These are phyloP conservation scores for Pseudorhombus dupliciocellatus DNA, from an alignment of 2,113 vertebrate species.

Conservation along the genomic window DNA sequence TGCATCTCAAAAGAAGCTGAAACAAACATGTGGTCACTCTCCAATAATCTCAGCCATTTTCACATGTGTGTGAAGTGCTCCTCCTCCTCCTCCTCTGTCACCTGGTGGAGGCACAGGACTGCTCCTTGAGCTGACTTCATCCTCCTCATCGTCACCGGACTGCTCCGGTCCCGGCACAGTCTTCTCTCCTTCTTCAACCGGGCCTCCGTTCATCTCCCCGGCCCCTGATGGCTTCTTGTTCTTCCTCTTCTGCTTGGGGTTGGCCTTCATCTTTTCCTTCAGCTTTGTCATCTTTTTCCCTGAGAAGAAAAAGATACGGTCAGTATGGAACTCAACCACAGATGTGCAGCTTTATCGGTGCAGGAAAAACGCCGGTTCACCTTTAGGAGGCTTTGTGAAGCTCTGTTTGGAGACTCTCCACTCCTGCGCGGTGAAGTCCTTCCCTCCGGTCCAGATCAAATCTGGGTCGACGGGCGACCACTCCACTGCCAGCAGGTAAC, in stretches of 20 bases:
- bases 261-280: conserved; percentile 65
- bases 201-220: conserved; percentile 71
- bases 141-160: conserved; percentile 75
- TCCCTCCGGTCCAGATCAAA: conserved; percentile 90
- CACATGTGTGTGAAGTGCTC: neutral
- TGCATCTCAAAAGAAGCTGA: conserved; percentile 53
- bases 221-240: conserved; percentile 74
- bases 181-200: conserved; percentile 56
- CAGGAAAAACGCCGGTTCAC: conserved; percentile 66
- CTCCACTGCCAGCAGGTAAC: conserved; percentile 88
- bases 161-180: conserved; percentile 55
- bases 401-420: conserved; percentile 90
- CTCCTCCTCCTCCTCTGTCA: neutral
- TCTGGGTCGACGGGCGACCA: conserved; percentile 94
- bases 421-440: conserved; percentile 93
- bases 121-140: conserved; percentile 53
- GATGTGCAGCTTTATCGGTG: too few species aligned
- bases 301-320: conserved; percentile 49
- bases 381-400: conserved; percentile 89
- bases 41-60: neutral
- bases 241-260: conserved; percentile 88
- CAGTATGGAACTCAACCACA: neutral
- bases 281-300: conserved; percentile 85
- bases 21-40: neutral
- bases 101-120: conserved; percentile 38